phyloP scores from a whole-genome alignment of 2,113 vertebrate genomes.

The Abramis brama region DNA sequence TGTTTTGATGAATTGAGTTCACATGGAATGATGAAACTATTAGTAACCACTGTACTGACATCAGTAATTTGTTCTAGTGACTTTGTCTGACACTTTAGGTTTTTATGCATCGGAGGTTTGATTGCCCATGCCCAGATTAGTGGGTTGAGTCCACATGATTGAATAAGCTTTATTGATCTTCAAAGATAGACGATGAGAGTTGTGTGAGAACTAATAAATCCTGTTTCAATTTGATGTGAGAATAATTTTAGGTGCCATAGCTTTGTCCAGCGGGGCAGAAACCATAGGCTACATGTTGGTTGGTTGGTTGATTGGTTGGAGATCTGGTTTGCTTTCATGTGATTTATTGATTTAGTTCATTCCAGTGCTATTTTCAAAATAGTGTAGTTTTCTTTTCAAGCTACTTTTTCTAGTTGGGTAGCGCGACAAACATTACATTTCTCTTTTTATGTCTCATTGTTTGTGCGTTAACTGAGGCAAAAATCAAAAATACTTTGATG shows the following conservation, averaged over 20 bases:
- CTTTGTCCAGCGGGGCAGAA: slow-evolving; percentile 28
- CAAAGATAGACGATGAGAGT: background rate
- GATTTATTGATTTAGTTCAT: slow-evolving; percentile 48
- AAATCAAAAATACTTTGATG: background rate
- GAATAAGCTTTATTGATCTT: slow-evolving; percentile 39
- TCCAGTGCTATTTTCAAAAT: background rate
- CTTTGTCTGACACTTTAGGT: slow-evolving; percentile 1
- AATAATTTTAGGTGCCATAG: slow-evolving; percentile 40
- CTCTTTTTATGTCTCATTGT: background rate
- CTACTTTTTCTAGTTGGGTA: background rate
- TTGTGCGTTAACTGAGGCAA: background rate
- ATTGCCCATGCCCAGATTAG: slow-evolving; percentile 22
- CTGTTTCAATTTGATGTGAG: slow-evolving; percentile 40
- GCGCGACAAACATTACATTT: background rate
- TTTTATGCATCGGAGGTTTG: slow-evolving; percentile 24
- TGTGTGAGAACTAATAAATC: slow-evolving; percentile 20
- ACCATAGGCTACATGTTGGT: slow-evolving; percentile 2
- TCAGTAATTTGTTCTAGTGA: slow-evolving; percentile 24
- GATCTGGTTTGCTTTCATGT: slow-evolving; percentile 30
- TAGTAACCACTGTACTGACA: background rate
- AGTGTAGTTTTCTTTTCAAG: background rate
- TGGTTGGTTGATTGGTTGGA: slow-evolving; percentile 15
- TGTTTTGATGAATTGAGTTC: background rate
- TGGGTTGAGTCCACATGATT: slow-evolving; percentile 24
- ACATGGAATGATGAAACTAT: slow-evolving; percentile 26